Evolutionary conservation across 2,888 invertebrate genomes (phyloP), one percentile per base, ranked within the genome.

Genomic region (Drosophila hawaiiensis): DNA sequence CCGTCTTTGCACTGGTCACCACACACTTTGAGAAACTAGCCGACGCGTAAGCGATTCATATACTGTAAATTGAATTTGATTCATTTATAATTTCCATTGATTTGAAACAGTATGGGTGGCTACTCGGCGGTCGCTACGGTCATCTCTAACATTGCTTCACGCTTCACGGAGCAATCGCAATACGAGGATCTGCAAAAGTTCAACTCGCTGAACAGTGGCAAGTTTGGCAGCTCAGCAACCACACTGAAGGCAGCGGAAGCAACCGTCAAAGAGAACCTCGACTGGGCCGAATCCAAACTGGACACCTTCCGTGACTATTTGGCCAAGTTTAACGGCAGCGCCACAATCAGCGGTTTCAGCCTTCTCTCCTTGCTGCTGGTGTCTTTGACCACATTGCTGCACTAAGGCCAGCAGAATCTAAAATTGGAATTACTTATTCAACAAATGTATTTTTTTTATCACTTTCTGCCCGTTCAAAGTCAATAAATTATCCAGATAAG

Each of bases 1-100:
- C 95, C 0, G 95, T 95, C 0, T 93, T 95, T 59, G 91, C 95
- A 0, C 94, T 94, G 65, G 88, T 96, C 6, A 92, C 84, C 0
- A 56, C 59, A 2, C 82, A 91, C 14, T 59, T 68, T 47, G 81
- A 89, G 0, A 60, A 73, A 0, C 62, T 93, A 16, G 82, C 82
- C 14, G 31, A 47, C 5, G 83, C 92, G 93, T 93, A 92, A 91
- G 93, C 76, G 10, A 10, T n/a, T 3, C 25, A 22, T 22, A 41
- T 12, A 31, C 3, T 29, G 7, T 9, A 7, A 4, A 19, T 31
- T 16, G 49, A 9, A n/a, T 41, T 31, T 25, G 47, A 47, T 47
- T 25, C 1, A 25, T 25, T 16, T 31, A 7, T 16, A n/a, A 62
- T n/a, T 22, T 22, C 2, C 3, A 43, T 6, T 22, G 22, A 63